Evolutionary conservation across 2,113 vertebrate species (phyloP).

Genomic region (Lepisosteus oculatus): DNA sequence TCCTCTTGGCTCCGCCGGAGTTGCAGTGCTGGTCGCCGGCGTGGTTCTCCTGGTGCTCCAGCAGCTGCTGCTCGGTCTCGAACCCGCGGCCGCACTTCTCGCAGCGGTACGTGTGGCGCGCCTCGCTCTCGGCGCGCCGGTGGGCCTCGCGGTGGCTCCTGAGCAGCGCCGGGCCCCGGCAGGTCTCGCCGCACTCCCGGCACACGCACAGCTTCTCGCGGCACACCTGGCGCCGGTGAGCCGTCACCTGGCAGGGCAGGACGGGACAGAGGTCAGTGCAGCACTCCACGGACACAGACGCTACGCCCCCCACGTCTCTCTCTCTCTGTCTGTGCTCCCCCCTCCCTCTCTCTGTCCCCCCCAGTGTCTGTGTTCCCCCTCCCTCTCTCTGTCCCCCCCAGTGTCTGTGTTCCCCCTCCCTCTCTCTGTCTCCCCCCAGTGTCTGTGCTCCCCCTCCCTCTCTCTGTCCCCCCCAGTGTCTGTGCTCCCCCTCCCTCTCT

Average conservation of each 20-base stretch:
- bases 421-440: no score
- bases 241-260: constrained; percentile 46
- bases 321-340: no score
- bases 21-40: constrained; percentile 66
- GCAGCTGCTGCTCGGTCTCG: constrained; percentile 57
- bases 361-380: no score
- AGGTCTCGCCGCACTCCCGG: constrained; percentile 66
- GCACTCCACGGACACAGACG: no score
- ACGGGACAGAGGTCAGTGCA: not conserved
- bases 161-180: constrained; percentile 60
- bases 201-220: constrained; percentile 64
- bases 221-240: constrained; percentile 67
- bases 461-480: no score
- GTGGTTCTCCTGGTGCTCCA: constrained; percentile 65
- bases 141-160: constrained; percentile 63
- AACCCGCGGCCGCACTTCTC: constrained; percentile 65
- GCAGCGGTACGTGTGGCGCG: constrained; percentile 55
- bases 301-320: no score
- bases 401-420: no score
- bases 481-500: no score
- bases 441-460: no score
- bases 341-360: no score
- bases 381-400: no score
- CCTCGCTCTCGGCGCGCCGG: constrained; percentile 35
- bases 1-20: constrained; percentile 56